Percentiles rank a stretch among this genome's conserved stretches.
These are phyloP conservation scores for Zenarchopterus dispar DNA, from an alignment of 2,797 vertebrate species.

Conservation along the genomic window DNA sequence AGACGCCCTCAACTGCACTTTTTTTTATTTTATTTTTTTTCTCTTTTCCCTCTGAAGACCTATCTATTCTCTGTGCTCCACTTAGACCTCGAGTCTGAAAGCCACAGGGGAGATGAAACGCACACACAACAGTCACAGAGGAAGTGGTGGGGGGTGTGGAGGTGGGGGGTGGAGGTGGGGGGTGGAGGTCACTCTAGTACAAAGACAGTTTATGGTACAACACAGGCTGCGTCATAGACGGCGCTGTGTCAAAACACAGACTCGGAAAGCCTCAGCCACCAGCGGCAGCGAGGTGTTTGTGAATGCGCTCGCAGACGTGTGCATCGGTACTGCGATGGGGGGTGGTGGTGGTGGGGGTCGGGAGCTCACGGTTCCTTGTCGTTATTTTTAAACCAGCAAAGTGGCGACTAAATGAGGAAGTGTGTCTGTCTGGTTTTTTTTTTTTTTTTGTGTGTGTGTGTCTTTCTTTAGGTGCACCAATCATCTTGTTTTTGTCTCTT, in stretches of 20 bases:
- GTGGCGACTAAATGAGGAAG: conserved; percentile 70
- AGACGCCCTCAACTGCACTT: conserved; percentile 59
- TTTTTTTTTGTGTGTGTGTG: no score
- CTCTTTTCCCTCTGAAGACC: conserved; percentile 76
- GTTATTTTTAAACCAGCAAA: conserved; percentile 73
- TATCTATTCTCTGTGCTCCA: conserved; percentile 73
- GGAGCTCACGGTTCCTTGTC: conserved; percentile 70
- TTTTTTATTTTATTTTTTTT: no score
- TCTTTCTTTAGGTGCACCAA: conserved; percentile 53
- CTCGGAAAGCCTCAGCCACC: conserved; percentile 69
- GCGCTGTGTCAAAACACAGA: conserved; percentile 71
- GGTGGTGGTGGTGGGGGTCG: no score
- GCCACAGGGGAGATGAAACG: conserved; percentile 73
- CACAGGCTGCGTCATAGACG: conserved; percentile 78
- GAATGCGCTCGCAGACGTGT: conserved; percentile 49
- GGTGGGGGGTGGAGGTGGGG: no score
- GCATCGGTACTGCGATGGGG: conserved; percentile 60
- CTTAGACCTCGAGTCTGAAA: conserved; percentile 76
- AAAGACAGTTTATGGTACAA: conserved; percentile 76
- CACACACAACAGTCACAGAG: conserved; percentile 70
- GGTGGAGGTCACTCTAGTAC: conserved; percentile 79
- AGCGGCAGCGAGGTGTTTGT: conserved; percentile 43
- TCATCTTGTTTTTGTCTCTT: conserved; percentile 40
- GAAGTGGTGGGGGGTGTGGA: conserved; percentile 82
- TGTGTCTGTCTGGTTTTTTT: conserved; percentile 65